Base-by-base conservation (phyloP, 2,797 vertebrate species). In the Neomorphus geoffroyi region DNA sequence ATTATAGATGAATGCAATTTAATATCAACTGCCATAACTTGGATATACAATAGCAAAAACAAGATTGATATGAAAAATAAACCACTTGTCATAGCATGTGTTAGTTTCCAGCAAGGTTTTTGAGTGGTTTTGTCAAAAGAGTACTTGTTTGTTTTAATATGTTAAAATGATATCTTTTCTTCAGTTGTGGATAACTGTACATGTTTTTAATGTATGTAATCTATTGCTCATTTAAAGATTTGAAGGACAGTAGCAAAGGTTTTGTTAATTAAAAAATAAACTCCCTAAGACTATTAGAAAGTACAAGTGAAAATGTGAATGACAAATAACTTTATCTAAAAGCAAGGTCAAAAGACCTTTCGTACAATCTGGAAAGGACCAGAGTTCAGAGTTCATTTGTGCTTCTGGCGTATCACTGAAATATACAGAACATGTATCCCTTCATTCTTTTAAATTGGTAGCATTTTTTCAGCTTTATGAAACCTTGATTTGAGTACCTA, bases 241-340 rank as follows among this genome's bases (percentile, higher is more conserved):
- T 94, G 93, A 97, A 95, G 46, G 45, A 90, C 58, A 80, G 80
- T 95, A 96, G 82, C 94, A 97, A 97, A 97, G 96, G 62, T 96
- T 96, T 97, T 94, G 50, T 89, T 98, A 97, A 94, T 96, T 97
- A 82, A 94, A 97, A 97, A 98, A 97, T 96, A 98, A 98, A 96
- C 92, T 94, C 45, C 28, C 6, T 64, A 80, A 95, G 95, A 95
- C 93, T 80, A 80, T 89, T 92, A 96, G 75, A 94, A 92, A 77
- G 17, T 45, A n/a, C 37, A 90, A 93, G 60, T 51, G 56, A 90
- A 94, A 82, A 92, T 86, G 23, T 54, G 41, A 87, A 74, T 92
- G 56, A 87, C 62, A 95, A 87, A 94, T 39, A 86, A 50, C 28
- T 92, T 90, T 37, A 82, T 48, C 32, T 78, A 90, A 86, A 93